Evolutionary conservation across 2,888 invertebrate genomes (phyloP).

Genomic region (Cantharis rufa): DNA sequence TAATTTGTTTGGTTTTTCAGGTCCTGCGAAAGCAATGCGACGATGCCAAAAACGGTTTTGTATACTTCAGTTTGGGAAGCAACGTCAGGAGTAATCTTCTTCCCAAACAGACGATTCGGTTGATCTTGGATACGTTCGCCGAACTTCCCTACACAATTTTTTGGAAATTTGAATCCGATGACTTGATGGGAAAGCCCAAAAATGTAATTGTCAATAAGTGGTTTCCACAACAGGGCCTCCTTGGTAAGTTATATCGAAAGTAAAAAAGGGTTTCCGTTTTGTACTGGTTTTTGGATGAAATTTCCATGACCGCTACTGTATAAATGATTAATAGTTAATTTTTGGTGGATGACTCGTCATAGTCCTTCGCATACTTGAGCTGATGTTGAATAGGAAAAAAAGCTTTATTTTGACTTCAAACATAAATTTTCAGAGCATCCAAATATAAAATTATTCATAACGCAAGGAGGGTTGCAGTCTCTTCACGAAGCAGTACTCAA

Average conservation of each 20-base stretch:
- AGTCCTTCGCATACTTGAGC: too few species aligned
- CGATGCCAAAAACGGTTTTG: background rate
- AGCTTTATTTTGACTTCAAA: too few species aligned
- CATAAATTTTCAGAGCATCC: too few species aligned
- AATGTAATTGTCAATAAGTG: background rate
- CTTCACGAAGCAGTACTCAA: background rate
- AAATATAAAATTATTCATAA: too few species aligned
- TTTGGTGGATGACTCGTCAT: too few species aligned
- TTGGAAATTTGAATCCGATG: background rate
- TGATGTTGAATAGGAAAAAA: too few species aligned
- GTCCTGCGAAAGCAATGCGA: background rate
- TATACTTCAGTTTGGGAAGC: background rate
- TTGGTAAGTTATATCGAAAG: background rate
- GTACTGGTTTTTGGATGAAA: too few species aligned
- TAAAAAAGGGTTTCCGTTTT: too few species aligned
- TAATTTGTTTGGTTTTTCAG: conserved; percentile 49
- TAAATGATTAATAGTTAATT: too few species aligned
- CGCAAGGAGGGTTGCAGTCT: too few species aligned
- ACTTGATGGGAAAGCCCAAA: background rate
- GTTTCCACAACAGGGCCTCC: background rate
- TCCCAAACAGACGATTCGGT: background rate
- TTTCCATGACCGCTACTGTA: too few species aligned
- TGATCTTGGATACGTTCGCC: background rate
- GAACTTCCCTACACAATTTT: background rate
- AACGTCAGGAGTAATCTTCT: background rate